Evolutionary conservation across 2,888 invertebrate species (phyloP).

Genomic region (Philaethria dido): DNA sequence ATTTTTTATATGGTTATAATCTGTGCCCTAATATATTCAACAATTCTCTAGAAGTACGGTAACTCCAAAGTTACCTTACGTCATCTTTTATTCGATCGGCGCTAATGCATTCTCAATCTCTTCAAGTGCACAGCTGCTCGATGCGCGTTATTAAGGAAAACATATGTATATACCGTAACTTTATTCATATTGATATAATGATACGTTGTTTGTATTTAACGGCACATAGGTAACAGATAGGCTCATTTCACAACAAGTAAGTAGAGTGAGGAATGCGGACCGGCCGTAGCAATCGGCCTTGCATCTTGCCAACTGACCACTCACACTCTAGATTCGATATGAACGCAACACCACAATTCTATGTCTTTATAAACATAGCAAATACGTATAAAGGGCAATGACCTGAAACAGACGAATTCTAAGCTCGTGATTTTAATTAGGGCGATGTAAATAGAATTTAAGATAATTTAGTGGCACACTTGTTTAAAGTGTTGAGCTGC

Average conservation of each 20-base stretch:
- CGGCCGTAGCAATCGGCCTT: constrained; percentile 71
- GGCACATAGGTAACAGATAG: constrained; percentile 64
- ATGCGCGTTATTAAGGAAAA: constrained; percentile 24
- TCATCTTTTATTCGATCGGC: constrained; percentile 28
- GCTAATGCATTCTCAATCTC: constrained; percentile 32
- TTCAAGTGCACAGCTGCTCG: constrained; percentile 19
- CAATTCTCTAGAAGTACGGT: background rate
- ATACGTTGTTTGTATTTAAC: constrained; percentile 54
- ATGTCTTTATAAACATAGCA: constrained; percentile 37
- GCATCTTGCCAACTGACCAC: constrained; percentile 79
- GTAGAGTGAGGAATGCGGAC: constrained; percentile 75
- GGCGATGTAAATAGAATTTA: constrained; percentile 42
- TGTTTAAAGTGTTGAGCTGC: constrained; percentile 26
- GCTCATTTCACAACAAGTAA: constrained; percentile 75
- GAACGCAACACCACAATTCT: constrained; percentile 42
- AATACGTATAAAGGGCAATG: constrained; percentile 42
- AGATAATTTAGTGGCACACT: constrained; percentile 37
- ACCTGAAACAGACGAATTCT: constrained; percentile 45
- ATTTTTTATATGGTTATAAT: background rate
- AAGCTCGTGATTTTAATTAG: constrained; percentile 43
- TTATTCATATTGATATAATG: constrained; percentile 36
- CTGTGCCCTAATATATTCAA: background rate
- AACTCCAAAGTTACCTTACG: constrained; percentile 13
- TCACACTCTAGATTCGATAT: constrained; percentile 53
- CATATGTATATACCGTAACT: constrained; percentile 26